These are phyloP conservation scores for Scalopus aquaticus DNA, from an alignment of 2,113 vertebrate genomes.

Conservation along the genomic window DNA sequence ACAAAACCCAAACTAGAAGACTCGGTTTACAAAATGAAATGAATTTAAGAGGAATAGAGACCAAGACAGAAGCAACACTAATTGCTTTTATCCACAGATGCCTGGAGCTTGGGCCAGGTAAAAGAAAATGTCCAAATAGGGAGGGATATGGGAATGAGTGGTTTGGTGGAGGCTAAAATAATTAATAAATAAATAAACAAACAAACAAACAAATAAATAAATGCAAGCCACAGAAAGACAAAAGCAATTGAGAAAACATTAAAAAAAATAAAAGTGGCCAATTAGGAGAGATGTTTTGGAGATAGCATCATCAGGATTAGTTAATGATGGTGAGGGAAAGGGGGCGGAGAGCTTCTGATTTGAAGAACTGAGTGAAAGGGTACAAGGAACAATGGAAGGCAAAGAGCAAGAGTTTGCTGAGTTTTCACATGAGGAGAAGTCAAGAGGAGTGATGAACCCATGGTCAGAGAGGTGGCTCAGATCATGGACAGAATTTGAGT, in stretches of 20 bases:
- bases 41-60: neutral
- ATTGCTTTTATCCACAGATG: neutral
- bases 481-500: neutral
- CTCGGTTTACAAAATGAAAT: neutral
- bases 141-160: neutral
- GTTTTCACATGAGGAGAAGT: neutral
- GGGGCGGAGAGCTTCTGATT: neutral
- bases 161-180: too few relatives aligned
- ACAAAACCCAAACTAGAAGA: neutral
- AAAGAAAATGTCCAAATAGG: neutral
- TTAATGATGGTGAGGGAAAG: too few relatives aligned
- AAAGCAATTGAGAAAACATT: too few relatives aligned
- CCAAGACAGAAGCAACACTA: neutral
- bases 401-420: neutral
- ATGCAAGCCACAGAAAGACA: too few relatives aligned
- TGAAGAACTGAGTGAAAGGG: neutral
- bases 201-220: too few relatives aligned
- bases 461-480: neutral
- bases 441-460: neutral
- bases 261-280: neutral
- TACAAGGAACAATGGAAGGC: neutral
- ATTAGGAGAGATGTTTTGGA: neutral
- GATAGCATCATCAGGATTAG: neutral
- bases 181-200: too few relatives aligned
- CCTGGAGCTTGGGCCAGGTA: neutral